A percentile compares a stretch with the other conserved stretches of the same genome.
Evolutionary conservation across 2,113 vertebrate species (phyloP).

Genomic region (Hemicordylus capensis): DNA sequence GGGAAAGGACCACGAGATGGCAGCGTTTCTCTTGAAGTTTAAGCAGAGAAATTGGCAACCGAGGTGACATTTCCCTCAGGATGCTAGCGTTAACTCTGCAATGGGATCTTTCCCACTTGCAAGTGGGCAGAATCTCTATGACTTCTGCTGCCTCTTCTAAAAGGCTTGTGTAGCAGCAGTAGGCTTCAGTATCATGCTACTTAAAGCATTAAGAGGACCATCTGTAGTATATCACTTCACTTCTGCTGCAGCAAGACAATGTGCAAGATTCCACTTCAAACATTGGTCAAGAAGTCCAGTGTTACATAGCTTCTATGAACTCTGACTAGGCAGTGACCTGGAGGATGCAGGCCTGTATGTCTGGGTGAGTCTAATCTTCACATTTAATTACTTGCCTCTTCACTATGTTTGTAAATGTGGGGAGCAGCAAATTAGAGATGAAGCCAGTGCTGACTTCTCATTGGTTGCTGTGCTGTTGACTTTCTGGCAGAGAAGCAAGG

Average conservation of each 20-base stretch:
- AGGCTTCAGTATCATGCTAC: neutral
- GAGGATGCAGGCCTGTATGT: neutral
- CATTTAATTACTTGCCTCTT: too few relatives aligned
- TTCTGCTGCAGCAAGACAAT: neutral
- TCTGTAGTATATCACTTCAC: neutral
- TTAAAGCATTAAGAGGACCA: neutral
- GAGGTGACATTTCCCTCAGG: neutral
- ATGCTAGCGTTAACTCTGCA: neutral
- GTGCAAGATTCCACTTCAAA: neutral
- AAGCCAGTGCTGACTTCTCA: neutral
- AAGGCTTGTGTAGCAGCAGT: neutral
- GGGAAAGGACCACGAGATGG: slow-evolving; percentile 36
- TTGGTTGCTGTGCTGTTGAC: neutral
- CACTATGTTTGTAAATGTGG: too few relatives aligned
- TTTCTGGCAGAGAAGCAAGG: neutral
- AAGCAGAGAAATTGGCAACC: neutral
- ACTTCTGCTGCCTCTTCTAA: neutral
- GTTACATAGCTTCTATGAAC: neutral
- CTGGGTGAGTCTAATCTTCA: neutral
- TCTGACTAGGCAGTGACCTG: neutral
- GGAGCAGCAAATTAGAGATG: neutral
- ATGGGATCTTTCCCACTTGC: neutral
- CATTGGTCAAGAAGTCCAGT: neutral
- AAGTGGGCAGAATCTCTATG: neutral
- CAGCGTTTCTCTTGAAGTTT: slow-evolving; percentile 12